Conservation (phyloP, 2,113 vertebrate genomes). For the Melanerpes formicivorus region DNA sequence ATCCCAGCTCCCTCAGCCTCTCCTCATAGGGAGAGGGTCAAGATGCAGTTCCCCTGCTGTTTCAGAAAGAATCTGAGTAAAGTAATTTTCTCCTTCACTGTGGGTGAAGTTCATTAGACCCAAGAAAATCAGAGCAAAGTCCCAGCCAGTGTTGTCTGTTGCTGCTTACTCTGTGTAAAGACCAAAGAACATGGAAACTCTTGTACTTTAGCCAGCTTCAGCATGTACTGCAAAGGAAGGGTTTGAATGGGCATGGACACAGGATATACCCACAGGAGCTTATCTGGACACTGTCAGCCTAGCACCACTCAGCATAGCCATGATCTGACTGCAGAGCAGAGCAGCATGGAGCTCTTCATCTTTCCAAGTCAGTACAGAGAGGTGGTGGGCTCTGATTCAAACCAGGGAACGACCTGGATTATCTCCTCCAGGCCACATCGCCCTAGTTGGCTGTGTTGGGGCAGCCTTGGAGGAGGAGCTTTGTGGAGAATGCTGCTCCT, state of each 20-base stretch:
- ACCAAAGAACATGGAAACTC: not conserved
- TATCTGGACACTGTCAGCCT: not conserved
- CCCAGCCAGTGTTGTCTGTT: not conserved
- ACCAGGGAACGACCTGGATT: rapidly evolving
- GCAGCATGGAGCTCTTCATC: not conserved
- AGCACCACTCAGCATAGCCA: not conserved
- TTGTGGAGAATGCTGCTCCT: not conserved
- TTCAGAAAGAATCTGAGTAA: not conserved
- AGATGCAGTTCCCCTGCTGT: not conserved
- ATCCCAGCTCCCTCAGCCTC: too few species aligned
- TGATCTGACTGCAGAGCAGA: not conserved
- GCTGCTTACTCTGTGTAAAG: not conserved
- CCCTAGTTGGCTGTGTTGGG: not conserved
- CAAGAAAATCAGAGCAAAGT: not conserved
- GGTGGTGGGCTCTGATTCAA: not conserved
- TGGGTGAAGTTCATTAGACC: not conserved
- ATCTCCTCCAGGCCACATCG: rapidly evolving
- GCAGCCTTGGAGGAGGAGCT: not conserved
- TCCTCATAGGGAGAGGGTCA: not conserved
- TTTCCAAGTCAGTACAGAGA: not conserved
- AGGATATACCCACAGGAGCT: not conserved
- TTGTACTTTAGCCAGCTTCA: not conserved
- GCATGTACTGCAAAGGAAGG: not conserved
- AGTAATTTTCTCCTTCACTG: not conserved
- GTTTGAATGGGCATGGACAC: not conserved